phyloP scores from a whole-genome alignment of 2,888 invertebrate species.

The Drosophila robusta region DNA sequence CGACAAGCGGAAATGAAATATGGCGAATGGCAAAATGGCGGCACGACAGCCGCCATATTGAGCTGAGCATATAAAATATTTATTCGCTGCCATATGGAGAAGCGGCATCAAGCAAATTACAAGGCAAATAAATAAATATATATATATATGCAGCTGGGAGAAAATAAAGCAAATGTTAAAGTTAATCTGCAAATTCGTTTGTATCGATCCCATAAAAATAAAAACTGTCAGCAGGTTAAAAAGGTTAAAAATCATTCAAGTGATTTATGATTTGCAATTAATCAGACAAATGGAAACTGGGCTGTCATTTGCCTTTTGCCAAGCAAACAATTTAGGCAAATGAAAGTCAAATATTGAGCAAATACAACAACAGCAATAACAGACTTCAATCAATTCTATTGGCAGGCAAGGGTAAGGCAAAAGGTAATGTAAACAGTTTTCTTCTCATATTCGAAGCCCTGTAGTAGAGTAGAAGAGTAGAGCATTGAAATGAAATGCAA shows the following conservation, averaged over 20 bases:
- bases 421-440: constrained; percentile 8
- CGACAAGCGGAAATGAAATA: constrained; percentile 77
- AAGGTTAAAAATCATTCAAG: constrained; percentile 34
- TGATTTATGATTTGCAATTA: constrained; percentile 68
- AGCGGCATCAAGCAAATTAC: constrained; percentile 21
- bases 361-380: constrained; percentile 16
- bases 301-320: constrained; percentile 6
- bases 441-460: background rate
- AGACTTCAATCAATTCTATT: constrained; percentile 16
- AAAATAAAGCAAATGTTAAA: constrained; percentile 15
- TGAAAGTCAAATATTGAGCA: constrained; percentile 60
- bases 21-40: constrained; percentile 73
- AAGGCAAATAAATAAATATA: background rate
- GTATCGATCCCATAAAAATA: constrained; percentile 25
- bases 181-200: constrained; percentile 33
- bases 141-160: background rate
- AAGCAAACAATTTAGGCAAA: constrained; percentile 52
- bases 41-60: constrained; percentile 57
- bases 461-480: too few species aligned
- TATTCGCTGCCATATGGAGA: constrained; percentile 45
- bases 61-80: constrained; percentile 53
- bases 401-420: background rate
- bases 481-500: too few species aligned
- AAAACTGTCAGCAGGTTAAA: constrained; percentile 45
- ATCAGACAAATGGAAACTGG: constrained; percentile 67